A percentile compares a stretch with the other conserved stretches of the same genome.
phyloP scores from a whole-genome alignment of 2,888 invertebrate species.

The Aspidiotus rigidus region DNA sequence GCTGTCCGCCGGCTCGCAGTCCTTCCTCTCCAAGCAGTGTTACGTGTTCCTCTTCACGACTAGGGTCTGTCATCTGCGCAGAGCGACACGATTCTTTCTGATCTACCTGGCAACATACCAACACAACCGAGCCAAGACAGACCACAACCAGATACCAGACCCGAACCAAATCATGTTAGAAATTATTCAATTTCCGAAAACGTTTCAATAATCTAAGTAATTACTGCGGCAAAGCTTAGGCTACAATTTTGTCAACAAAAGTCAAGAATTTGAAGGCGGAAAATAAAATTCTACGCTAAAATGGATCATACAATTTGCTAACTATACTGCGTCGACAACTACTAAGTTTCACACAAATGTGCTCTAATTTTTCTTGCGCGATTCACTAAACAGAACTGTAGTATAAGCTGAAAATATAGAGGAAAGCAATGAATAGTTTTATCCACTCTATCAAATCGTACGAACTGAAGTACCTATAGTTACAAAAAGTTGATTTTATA shows the following conservation, averaged over 20 bases:
- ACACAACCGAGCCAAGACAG: conserved; percentile 38
- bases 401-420: conserved; percentile 17
- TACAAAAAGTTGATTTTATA: not conserved
- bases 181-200: conserved; percentile 29
- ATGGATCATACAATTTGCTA: too few species aligned
- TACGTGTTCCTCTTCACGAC: conserved; percentile 90
- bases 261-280: not conserved
- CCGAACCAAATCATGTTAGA: conserved; percentile 18
- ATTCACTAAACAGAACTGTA: conserved; percentile 17
- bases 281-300: not conserved
- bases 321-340: too few species aligned
- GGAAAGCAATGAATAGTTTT: conserved; percentile 26
- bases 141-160: conserved; percentile 23
- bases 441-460: conserved; percentile 40
- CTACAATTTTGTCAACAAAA: conserved; percentile 21
- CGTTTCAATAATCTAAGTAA: not conserved
- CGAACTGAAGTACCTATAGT: conserved; percentile 23
- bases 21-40: conserved; percentile 94
- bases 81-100: conserved; percentile 55
- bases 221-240: conserved; percentile 22
- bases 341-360: too few species aligned
- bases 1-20: conserved; percentile 78
- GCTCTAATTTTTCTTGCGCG: not conserved
- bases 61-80: conserved; percentile 94
- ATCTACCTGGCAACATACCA: conserved; percentile 62